These are phyloP conservation scores for Plusia festucae DNA, from an alignment of 2,888 invertebrate genomes.

Conservation along the genomic window DNA sequence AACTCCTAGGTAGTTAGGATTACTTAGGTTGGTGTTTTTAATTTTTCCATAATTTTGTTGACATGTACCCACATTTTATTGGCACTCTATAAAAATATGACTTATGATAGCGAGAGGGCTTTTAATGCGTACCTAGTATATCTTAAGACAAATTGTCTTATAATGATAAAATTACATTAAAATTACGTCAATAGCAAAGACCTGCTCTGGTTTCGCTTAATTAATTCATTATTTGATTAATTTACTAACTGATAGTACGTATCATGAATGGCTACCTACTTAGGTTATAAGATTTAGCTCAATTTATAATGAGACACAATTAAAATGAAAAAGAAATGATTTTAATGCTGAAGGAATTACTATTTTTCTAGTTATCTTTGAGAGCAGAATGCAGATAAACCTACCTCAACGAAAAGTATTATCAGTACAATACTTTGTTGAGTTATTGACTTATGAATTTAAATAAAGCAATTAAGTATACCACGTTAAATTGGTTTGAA, in stretches of 20 bases:
- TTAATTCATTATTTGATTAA: constrained; percentile 6
- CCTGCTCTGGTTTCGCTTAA: constrained; percentile 23
- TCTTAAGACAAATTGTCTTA: constrained; percentile 37
- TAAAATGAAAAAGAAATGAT: too few relatives aligned
- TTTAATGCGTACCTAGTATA: too few relatives aligned
- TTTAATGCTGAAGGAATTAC: too few relatives aligned
- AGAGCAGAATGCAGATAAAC: not conserved
- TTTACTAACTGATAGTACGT: not conserved
- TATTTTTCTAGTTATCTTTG: not conserved
- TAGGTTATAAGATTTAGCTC: not conserved
- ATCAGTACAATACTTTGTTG: not conserved
- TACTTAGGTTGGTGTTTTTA: constrained; percentile 19
- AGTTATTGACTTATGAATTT: not conserved
- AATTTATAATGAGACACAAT: too few relatives aligned
- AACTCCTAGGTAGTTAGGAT: not conserved
- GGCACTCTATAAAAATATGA: too few relatives aligned
- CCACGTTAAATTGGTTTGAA: not conserved
- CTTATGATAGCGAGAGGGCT: too few relatives aligned
- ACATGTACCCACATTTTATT: not conserved
- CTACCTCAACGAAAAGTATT: not conserved
- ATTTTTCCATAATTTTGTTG: constrained; percentile 6
- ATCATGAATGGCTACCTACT: not conserved
- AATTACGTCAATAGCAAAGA: constrained; percentile 42
- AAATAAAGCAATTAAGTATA: constrained; percentile 3
- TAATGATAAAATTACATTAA: constrained; percentile 46